Evolutionary conservation across 2,888 invertebrate species (phyloP), one percentile per base, ranked within the genome.

Genomic region (Plebejus melissa): DNA sequence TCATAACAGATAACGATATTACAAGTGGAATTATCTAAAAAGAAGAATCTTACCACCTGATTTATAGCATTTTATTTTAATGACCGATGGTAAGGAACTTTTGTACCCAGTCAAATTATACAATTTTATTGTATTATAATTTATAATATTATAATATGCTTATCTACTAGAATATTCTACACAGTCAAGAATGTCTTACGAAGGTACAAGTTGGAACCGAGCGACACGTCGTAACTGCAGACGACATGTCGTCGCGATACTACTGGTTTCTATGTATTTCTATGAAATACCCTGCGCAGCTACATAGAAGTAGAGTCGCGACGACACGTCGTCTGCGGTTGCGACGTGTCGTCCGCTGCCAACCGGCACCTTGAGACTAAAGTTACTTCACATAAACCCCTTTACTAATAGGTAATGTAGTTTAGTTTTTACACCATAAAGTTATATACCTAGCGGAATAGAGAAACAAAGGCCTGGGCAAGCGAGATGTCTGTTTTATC

Each of bases 11-110:
- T 4, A 71, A 32, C 11, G 50, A 71, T 71, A 28, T 58, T 0
- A 22, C 16, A 71, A 41, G 50, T 72, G 54, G 72, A 72, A 72
- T 54, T n/a, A 72, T 54, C 16, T 46, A 54, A 22, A 5, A 54
- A 58, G 6, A n/a, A n/a, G 7, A 58, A 60, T 28, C 50, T 54
- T 54, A 16, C 28, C 60, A 28, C 4, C 28, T 60, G 16, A 13
- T 28, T 28, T 3, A 60, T n/a, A 57, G 4, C n/a, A 22, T 60
- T 60, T 60, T 28, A 28, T 58, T 22, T 22, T 58, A 58, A 58
- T 22, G 58, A 58, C 58, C 22, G 7, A 60, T 28, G 60, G 28
- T 9, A 60, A 60, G 60, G 60, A 60, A 28, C 28, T 28, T 28
- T 3, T 28, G 28, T 60, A 60, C 60, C 60, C 28, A 60, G 60